phyloP scores from a whole-genome alignment of 2,113 vertebrate genomes.

The Brachionichthys hirsutus region DNA sequence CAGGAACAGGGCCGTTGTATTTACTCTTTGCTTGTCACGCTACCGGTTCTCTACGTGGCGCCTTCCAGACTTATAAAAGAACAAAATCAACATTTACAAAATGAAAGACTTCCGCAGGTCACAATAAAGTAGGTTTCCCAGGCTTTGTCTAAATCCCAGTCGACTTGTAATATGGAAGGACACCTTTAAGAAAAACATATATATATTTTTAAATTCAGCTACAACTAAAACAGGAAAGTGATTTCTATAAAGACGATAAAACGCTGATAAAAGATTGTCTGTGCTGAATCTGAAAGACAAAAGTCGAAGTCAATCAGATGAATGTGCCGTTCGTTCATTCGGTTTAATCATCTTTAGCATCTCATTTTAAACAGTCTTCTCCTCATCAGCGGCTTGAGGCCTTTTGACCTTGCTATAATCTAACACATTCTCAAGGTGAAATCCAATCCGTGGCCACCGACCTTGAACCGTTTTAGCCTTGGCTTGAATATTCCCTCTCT shows the following conservation, averaged over 20 bases:
- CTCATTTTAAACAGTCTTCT: too few species aligned
- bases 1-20: constrained; percentile 20
- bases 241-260: constrained; percentile 55
- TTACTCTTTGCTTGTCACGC: constrained; percentile 33
- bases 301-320: neutral
- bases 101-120: constrained; percentile 40
- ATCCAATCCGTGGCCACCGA: too few species aligned
- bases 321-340: too few species aligned
- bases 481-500: too few species aligned
- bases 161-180: constrained; percentile 34
- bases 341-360: too few species aligned
- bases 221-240: constrained; percentile 41
- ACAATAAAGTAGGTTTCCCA: constrained; percentile 47
- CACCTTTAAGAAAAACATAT: constrained; percentile 9
- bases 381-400: too few species aligned
- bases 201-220: constrained; percentile 8
- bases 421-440: too few species aligned
- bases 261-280: too few species aligned
- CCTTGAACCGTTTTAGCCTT: too few species aligned
- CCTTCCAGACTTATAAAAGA: constrained; percentile 57
- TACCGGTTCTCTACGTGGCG: constrained; percentile 28
- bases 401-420: too few species aligned
- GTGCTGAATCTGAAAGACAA: constrained; percentile 1
- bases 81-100: constrained; percentile 42
- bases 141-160: constrained; percentile 45